Conservation (phyloP, 2,797 vertebrate genomes). For the Dendrocincla fuliginosa region DNA sequence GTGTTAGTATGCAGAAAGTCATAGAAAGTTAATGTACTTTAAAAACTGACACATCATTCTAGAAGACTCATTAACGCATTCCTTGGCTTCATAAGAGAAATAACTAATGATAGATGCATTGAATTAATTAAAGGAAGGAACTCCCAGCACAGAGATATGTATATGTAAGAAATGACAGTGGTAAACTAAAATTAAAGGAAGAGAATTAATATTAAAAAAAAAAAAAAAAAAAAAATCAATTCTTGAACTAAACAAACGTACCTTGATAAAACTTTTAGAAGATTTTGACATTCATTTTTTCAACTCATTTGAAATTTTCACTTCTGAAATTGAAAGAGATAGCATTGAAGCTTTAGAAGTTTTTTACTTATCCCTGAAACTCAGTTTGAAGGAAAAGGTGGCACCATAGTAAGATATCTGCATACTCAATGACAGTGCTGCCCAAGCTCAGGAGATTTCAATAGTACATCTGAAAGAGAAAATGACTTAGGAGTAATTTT, state of each 20-base stretch:
- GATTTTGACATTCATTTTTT: neutral
- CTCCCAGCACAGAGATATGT: neutral
- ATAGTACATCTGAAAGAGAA: neutral
- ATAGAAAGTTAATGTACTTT: conserved; percentile 87
- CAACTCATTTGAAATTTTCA: neutral
- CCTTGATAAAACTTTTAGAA: neutral
- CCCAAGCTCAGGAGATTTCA: neutral
- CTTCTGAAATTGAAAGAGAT: neutral
- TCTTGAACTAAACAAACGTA: neutral
- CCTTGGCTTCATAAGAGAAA: conserved; percentile 63
- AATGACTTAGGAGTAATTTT: neutral
- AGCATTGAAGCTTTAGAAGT: neutral
- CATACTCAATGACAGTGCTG: neutral
- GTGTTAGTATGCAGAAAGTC: conserved; percentile 82
- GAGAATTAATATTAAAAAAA: neutral
- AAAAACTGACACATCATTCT: conserved; percentile 83
- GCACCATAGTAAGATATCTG: neutral
- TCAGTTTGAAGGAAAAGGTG: neutral
- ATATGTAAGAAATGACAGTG: neutral
- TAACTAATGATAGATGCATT: conserved; percentile 14
- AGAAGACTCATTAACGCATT: conserved; percentile 84
- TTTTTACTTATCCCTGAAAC: neutral
- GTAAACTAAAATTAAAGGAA: conserved; percentile 22
- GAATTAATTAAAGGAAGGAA: conserved; percentile 55
- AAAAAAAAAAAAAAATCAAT: no score